Conservation (phyloP, 2,113 vertebrate genomes). For the Columba janthina region DNA sequence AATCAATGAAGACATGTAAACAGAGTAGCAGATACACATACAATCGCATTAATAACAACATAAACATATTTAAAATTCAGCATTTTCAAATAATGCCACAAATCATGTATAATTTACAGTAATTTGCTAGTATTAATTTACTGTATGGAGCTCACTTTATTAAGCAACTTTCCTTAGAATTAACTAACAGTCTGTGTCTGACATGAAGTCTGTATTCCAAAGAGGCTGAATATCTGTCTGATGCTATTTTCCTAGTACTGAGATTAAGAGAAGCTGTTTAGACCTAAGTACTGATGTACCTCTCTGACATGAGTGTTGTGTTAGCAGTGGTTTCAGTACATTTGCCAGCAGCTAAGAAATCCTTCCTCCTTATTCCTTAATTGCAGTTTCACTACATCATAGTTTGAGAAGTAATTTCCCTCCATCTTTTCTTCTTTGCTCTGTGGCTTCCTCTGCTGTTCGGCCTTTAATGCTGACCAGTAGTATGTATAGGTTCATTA, state of each 20-base stretch:
- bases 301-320: not conserved
- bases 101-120: not conserved
- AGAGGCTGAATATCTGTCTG: not conserved
- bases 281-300: not conserved
- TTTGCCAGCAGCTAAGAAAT: not conserved
- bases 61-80: not conserved
- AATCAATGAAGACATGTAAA: not conserved
- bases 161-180: not conserved
- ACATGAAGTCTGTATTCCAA: not conserved
- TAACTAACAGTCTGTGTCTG: not conserved
- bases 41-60: not conserved
- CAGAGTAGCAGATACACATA: not conserved
- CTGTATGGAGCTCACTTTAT: not conserved
- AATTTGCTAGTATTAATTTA: not conserved
- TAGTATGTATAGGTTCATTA: constrained; percentile 54
- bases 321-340: not conserved
- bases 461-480: constrained; percentile 40
- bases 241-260: not conserved
- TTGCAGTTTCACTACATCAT: not conserved
- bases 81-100: not conserved
- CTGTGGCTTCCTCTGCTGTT: not conserved
- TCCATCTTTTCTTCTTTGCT: not conserved
- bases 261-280: not conserved
- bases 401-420: not conserved
- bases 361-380: not conserved